Evolutionary conservation across 2,113 vertebrate species (phyloP), one percentile per base, ranked within the genome.

Genomic region (Anoura caudifer): DNA sequence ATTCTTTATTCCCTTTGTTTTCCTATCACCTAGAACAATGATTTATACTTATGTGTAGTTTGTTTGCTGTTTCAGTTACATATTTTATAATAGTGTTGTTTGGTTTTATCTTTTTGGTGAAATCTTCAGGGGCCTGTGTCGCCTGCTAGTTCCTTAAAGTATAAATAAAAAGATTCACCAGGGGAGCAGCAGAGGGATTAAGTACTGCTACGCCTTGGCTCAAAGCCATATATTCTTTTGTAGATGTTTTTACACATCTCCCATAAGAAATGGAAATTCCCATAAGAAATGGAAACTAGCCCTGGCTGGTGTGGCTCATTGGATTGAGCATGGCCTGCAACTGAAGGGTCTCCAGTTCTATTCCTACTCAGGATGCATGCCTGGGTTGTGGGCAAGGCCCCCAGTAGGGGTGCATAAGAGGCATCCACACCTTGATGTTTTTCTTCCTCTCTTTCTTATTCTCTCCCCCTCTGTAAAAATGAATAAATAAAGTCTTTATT

Each of bases 241-340:
- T 90, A 45, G 90, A 95, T 72, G 76, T 65, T 73, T 97, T 96
- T 33, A 96, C 75, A 93, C 38, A 93, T 15, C 90, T 87, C 1
- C 22, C 56, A 59, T 59, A 59, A 59, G 33, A 97, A 97, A 38
- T 93, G 85, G 31, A 80, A 92, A 24, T 90, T 91, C 50, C 80
- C 61, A 43, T 90, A 96, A n/a, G 87, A 97, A 86, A 97, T 84
- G 2, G 95, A 95, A 50, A 97, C 90, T 22, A 97, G 56, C 56
- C 22, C 13, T 59, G 56, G 56, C 56, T 59, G 56, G 7, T 59
- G 22, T 59, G 56, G 56, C 22, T 59, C 22, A 59, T 20, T 59
- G 22, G 20, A 59, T 24, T 24, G 56, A 24, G 56, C 7, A 6
- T 59, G 56, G 22, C 56, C 22, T 24, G 3, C 2, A 59, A 59